Evolutionary conservation across 35 echinoderm and acorn worm genomes (phyloP).

Genomic region (Ophiothrix spiculata): DNA sequence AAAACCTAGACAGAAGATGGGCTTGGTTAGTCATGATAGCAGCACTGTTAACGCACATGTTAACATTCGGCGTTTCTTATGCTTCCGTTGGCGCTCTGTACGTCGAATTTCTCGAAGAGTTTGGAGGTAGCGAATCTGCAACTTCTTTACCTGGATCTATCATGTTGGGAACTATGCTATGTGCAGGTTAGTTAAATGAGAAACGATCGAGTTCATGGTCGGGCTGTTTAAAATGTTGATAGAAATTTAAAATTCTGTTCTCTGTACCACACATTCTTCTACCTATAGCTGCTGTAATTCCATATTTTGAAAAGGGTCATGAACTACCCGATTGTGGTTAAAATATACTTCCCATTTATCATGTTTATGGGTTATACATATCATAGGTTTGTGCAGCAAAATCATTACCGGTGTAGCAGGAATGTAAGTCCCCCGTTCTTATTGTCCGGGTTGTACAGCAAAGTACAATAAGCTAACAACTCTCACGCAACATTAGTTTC

Average conservation of each 20-base stretch:
- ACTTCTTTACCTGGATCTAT: slow-evolving; percentile 83
- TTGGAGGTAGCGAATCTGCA: slow-evolving; percentile 57
- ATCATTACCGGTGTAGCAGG: too few relatives aligned
- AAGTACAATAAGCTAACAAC: too few relatives aligned
- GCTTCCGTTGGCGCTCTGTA: slow-evolving; percentile 73
- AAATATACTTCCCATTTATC: too few relatives aligned
- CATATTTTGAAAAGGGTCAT: neutral
- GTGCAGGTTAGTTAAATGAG: slow-evolving; percentile 52
- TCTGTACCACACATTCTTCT: neutral
- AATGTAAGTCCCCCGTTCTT: too few relatives aligned
- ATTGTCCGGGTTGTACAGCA: too few relatives aligned
- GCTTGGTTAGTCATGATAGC: slow-evolving; percentile 83
- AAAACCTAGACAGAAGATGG: slow-evolving; percentile 83
- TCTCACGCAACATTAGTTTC: too few relatives aligned
- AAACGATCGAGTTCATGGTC: too few relatives aligned
- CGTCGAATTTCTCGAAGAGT: slow-evolving; percentile 71
- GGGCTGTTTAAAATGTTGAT: too few relatives aligned
- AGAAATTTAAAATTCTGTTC: neutral
- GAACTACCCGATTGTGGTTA: too few relatives aligned
- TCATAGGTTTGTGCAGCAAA: too few relatives aligned
- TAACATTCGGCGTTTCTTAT: slow-evolving; percentile 82
- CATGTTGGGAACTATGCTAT: slow-evolving; percentile 81
- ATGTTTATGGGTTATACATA: too few relatives aligned
- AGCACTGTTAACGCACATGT: slow-evolving; percentile 77
- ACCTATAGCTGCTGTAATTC: neutral